phyloP scores from a whole-genome alignment of 2,113 vertebrate species.

The Thinocorus orbignyianus region DNA sequence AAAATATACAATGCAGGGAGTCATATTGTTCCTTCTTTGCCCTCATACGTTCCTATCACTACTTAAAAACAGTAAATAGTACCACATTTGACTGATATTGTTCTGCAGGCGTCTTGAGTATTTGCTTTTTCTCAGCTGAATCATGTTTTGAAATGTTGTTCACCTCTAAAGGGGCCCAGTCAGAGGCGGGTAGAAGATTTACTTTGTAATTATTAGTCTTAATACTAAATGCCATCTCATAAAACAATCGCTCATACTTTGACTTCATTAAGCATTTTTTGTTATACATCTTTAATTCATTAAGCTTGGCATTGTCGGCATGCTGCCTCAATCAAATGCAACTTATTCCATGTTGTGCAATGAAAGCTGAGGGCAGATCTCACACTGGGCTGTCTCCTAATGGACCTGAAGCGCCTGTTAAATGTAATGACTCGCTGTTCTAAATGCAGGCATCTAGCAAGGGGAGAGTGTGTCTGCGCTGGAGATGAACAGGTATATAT shows the following conservation, averaged over 20 bases:
- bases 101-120: background rate
- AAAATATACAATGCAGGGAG: background rate
- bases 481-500: background rate
- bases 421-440: background rate
- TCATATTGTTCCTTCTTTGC: background rate
- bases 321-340: slow-evolving; percentile 55
- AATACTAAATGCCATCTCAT: slow-evolving; percentile 12
- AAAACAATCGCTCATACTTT: slow-evolving; percentile 20
- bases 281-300: slow-evolving; percentile 37
- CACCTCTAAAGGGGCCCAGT: background rate
- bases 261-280: slow-evolving; percentile 37
- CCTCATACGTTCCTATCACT: background rate
- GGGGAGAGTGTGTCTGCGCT: background rate
- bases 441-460: background rate
- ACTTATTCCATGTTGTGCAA: background rate
- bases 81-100: background rate
- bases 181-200: background rate
- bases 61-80: background rate
- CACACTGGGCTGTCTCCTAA: background rate
- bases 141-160: background rate
- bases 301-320: background rate
- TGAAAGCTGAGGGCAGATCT: background rate
- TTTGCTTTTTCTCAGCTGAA: background rate
- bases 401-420: background rate
- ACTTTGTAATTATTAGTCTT: slow-evolving; percentile 16